phyloP scores from a whole-genome alignment of 1,140 invertebrate genomes.

The Rhyacophila brunnea region DNA sequence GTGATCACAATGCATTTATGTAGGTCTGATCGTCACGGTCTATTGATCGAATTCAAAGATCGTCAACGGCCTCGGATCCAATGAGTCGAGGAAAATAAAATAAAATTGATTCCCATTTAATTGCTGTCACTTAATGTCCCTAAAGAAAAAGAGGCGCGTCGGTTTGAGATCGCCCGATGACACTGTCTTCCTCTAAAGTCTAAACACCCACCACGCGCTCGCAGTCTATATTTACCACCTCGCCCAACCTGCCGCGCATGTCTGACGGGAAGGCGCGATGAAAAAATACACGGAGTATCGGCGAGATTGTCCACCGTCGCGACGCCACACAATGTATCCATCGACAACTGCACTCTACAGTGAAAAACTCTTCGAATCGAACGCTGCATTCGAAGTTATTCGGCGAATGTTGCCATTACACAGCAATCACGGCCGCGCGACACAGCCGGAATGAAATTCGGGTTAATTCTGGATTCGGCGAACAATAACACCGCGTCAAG shows the following conservation, averaged over 20 bases:
- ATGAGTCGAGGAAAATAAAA: not conserved
- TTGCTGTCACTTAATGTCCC: constrained; percentile 22
- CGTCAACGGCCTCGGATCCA: not conserved
- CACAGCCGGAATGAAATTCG: not conserved
- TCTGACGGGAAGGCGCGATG: constrained; percentile 11
- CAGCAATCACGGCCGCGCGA: not conserved
- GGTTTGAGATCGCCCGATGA: not conserved
- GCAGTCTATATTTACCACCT: constrained; percentile 14
- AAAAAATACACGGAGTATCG: constrained; percentile 12
- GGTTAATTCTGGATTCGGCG: too few relatives aligned
- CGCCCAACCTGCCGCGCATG: constrained; percentile 24
- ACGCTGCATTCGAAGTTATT: not conserved
- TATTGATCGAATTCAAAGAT: too few relatives aligned
- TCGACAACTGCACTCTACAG: constrained; percentile 6
- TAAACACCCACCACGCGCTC: not conserved
- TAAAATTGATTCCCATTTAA: constrained; percentile 28
- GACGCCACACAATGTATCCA: constrained; percentile 3
- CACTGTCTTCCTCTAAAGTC: not conserved
- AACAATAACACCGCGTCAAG: too few relatives aligned
- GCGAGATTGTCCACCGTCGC: not conserved
- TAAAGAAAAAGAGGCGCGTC: constrained; percentile 8
- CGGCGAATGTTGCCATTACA: constrained; percentile 6
- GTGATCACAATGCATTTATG: too few relatives aligned
- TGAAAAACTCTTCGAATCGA: not conserved
- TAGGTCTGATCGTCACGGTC: too few relatives aligned